phyloP scores from a whole-genome alignment of 2,113 vertebrate genomes.

The Ursus arctos region DNA sequence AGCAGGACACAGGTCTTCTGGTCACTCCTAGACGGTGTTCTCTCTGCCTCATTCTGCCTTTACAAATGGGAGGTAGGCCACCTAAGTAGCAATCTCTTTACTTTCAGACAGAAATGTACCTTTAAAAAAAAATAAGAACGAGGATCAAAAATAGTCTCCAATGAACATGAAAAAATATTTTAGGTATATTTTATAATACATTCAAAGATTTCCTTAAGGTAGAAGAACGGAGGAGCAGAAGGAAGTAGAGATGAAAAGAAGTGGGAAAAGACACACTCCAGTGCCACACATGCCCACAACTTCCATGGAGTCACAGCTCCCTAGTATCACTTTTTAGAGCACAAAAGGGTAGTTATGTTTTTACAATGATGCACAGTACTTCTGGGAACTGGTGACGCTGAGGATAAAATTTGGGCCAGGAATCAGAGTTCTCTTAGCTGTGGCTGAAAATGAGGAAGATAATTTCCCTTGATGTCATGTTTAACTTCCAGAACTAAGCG shows the following conservation, averaged over 20 bases:
- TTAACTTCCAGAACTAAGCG: not conserved
- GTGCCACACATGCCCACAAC: not conserved
- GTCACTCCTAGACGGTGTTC: not conserved
- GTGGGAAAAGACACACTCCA: not conserved
- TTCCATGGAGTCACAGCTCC: not conserved
- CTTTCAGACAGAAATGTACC: not conserved
- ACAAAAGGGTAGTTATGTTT: not conserved
- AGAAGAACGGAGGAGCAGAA: not conserved
- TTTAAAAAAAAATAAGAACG: constrained; percentile 3
- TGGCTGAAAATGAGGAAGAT: not conserved
- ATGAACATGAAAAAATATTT: constrained; percentile 12
- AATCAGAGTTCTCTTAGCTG: not conserved
- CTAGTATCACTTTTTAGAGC: not conserved
- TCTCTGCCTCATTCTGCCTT: not conserved
- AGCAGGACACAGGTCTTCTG: not conserved
- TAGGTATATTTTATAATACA: constrained; percentile 5
- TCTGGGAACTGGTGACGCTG: not conserved
- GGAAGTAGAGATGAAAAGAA: not conserved
- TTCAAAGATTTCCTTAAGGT: not conserved
- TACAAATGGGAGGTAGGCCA: not conserved
- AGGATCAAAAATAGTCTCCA: constrained; percentile 31
- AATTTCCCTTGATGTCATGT: not conserved
- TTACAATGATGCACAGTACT: not conserved
- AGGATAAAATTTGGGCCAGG: not conserved
- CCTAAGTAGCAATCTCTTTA: not conserved